phyloP scores from a whole-genome alignment of 1,140 invertebrate species.

The Lithobius niger region DNA sequence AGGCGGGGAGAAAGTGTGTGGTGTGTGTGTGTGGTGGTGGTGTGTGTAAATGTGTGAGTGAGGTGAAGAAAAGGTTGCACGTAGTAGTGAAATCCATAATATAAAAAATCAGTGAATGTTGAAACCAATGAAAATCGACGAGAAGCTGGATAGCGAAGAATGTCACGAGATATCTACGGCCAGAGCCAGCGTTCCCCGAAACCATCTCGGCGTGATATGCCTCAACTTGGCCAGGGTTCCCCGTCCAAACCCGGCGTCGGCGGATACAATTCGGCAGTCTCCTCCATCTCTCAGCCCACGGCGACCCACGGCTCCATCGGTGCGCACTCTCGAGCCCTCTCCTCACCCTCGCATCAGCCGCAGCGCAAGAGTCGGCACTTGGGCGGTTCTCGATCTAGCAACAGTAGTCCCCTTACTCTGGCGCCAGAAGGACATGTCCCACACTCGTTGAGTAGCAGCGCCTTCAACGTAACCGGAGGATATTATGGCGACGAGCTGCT shows the following conservation, averaged over 20 bases:
- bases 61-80: background rate
- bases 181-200: constrained; percentile 9
- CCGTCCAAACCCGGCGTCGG: constrained; percentile 10
- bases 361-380: constrained; percentile 2
- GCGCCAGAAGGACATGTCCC: constrained; percentile 1
- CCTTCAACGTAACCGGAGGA: constrained; percentile 29
- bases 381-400: constrained; percentile 8
- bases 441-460: constrained; percentile 14
- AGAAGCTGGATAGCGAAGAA: constrained; percentile 4
- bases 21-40: background rate
- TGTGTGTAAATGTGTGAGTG: no score
- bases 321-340: background rate
- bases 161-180: constrained; percentile 12
- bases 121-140: background rate
- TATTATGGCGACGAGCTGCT: constrained; percentile 51
- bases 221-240: constrained; percentile 10
- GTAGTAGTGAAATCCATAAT: background rate
- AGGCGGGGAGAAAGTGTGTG: background rate
- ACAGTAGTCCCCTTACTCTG: constrained; percentile 9
- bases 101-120: background rate
- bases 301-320: background rate
- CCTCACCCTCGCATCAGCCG: background rate
- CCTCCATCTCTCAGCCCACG: background rate
- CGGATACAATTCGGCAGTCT: background rate
- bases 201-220: constrained; percentile 9